Evolutionary conservation across 2,797 vertebrate genomes (phyloP), one percentile per base, ranked within the genome.

Genomic region (Picus viridis): DNA sequence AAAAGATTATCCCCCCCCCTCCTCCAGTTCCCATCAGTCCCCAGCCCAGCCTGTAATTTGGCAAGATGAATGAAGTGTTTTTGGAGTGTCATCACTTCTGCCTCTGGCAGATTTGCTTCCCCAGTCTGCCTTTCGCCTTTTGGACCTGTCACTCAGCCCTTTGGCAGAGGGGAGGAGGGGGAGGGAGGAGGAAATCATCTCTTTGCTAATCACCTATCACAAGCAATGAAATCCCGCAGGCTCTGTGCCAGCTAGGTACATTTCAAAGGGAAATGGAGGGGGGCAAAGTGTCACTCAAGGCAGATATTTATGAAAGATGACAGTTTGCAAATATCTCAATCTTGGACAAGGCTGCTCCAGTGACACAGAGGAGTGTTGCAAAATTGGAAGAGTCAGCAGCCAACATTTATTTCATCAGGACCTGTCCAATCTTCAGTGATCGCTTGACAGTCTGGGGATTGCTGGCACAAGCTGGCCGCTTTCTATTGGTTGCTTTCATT

Each of bases 281-380:
- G 94, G 88, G 90, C 90, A 96, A 96, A 91, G 96, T 98, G 97
- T 98, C 98, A 98, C 96, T 98, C 97, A 97, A 97, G 97, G 98
- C 97, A 98, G 98, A 98, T 98, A 98, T 99, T 99, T 99, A 99
- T 99, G 97, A 98, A 98, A 98, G 98, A 98, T 99, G 99, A 99
- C 99, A 99, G 98, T 99, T 99, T 99, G 98, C 98, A 99, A 99
- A 99, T 99, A 99, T 99, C 99, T 99, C 99, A 99, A 98, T 99
- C 99, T 99, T 98, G 97, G 97, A 97, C 98, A 98, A 98, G 98
- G 97, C 98, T 98, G 97, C 95, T 92, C 96, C 97, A 97, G 98
- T 98, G 99, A 99, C 98, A 98, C 97, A 91, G 98, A 98, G 98
- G 97, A 98, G 98, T 97, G 95, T 97, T 94, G 94, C 98, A 97